Evolutionary conservation across 1,140 invertebrate species (phyloP).

Genomic region (Drosophila saltans): DNA sequence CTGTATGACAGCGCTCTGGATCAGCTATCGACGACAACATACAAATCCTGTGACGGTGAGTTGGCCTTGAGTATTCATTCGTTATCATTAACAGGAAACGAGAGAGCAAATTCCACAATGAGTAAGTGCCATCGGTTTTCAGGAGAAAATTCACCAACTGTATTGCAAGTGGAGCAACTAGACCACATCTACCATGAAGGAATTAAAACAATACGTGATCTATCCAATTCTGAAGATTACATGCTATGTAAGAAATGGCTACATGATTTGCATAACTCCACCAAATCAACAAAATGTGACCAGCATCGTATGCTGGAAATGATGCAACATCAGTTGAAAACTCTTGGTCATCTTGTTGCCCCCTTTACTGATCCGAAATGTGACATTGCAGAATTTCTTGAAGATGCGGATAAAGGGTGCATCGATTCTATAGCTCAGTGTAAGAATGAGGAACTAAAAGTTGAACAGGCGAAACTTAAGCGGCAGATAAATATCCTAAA

Average conservation of each 20-base stretch:
- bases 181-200: background rate
- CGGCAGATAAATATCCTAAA: constrained; percentile 28
- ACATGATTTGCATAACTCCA: background rate
- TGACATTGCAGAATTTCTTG: constrained; percentile 6
- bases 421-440: background rate
- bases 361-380: background rate
- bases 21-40: constrained; percentile 64
- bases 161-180: background rate
- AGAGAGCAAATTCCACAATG: background rate
- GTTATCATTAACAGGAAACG: background rate
- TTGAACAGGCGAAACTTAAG: constrained; percentile 5
- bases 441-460: constrained; percentile 8
- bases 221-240: background rate
- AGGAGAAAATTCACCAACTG: background rate
- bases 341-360: background rate
- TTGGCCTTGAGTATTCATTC: constrained; percentile 23
- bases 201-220: background rate
- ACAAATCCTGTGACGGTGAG: constrained; percentile 74
- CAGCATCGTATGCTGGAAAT: background rate
- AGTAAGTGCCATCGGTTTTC: background rate
- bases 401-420: background rate
- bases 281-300: background rate
- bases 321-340: constrained; percentile 16
- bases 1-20: constrained; percentile 75
- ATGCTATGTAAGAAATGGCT: constrained; percentile 29